Evolutionary conservation across 2,888 invertebrate genomes (phyloP), one percentile per base, ranked within the genome.

Genomic region (Drosophila picticornis): DNA sequence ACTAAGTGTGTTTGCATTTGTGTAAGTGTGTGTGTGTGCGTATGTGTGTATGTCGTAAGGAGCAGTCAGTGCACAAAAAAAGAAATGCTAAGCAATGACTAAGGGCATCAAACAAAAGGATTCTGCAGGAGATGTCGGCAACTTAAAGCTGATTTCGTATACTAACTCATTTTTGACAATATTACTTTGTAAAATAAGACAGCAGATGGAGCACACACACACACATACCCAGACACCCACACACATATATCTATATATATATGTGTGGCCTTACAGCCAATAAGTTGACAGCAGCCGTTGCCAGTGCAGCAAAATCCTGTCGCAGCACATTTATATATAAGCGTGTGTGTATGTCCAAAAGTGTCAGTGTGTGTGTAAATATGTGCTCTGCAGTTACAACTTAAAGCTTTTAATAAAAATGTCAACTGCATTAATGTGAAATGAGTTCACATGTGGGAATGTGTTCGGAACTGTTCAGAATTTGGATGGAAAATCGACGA

Each of bases 391-490:
- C 74, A 72, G 75, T 74, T 76, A 88, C 89, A 88, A 79, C 88
- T 89, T 88, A 80, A 88, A 89, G 89, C 88, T 88, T 88, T 88
- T 88, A 88, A 89, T 88, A 88, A 89, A 88, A 88, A 89, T 88
- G 88, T 89, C 89, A 88, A 80, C 80, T 80, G 88, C 84, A 88
- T 86, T 78, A 83, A 86, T 88, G 77, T 77, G 83, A 75, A 88
- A 78, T 69, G 70, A 75, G 73, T 61, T 77, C 60, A 52, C 63
- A 62, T 43, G 58, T 34, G 51, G 27, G n/a, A 69, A 64, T 55
- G 29, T 52, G 56, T 25, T 25, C n/a, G 16, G 16, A 4, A 55
- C n/a, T 55, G 7, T 36, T 22, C 27, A 19, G 16, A n/a, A 31
- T 29, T 13, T 29, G n/a, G 4, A n/a, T 16, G 16, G n/a, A n/a